Base-by-base conservation (phyloP, 2,888 invertebrate species). In the Drosophila monieri region DNA sequence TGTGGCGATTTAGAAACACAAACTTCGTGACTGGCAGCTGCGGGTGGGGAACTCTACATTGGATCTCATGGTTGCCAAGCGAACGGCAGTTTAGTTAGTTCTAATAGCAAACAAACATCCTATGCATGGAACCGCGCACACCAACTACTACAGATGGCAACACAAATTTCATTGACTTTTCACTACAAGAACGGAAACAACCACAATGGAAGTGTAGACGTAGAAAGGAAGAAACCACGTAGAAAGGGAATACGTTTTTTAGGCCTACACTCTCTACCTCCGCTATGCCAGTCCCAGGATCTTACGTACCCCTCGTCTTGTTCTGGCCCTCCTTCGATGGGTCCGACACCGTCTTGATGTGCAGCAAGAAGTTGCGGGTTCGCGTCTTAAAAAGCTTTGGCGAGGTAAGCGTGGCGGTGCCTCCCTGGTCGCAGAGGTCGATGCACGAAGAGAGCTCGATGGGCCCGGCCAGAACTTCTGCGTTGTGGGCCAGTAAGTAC, bases 381-480 rank as follows among this genome's bases (percentile, higher is more conserved):
- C 95, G 94, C 0, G 95, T 94, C 76, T 95, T 94, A 81, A 97
- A 95, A 44, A 97, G 91, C 78, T 96, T 95, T 1, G 97, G 97
- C 85, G 97, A 97, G 0, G 97, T 97, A 60, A 98, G 92, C 6
- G 97, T 96, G 18, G 98, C 94, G 21, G 95, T 94, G 4, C 98
- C 98, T 12, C 95, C 94, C 88, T 96, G 95, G 85, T 96, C 97
- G 1, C 96, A 95, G 62, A 97, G 90, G 91, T 98, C 98, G 69
- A 98, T 93, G 74, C 96, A 96, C 0, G 96, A 94, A 3, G 95
- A 94, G 15, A 98, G 92, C 88, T 96, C 94, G 48, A 98, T 93
- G 1, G 98, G 98, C 0, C 98, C 98, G 12, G 97, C 97, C 46
- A 98, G 92, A 66, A 98, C 95, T 89, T 98, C 97, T 0, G 97